Evolutionary conservation across 2,888 invertebrate species (phyloP), one percentile per base, ranked within the genome.

Genomic region (Cetonia aurata): DNA sequence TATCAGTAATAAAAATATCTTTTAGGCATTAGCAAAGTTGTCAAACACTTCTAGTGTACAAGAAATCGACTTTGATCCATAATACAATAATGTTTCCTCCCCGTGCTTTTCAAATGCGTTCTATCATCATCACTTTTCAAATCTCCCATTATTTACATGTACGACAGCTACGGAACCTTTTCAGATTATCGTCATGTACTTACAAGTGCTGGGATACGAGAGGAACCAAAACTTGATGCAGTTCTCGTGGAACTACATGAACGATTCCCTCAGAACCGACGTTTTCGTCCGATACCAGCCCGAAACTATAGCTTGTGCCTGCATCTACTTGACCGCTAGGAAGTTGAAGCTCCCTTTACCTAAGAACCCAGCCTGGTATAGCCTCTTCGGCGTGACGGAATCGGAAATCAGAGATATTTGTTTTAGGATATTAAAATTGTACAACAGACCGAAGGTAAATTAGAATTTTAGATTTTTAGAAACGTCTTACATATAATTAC

Each of bases 211-310:
- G 74, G 93, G 95, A 60, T 93, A 93, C 80, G 95, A 97, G 81
- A 93, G 93, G 81, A 93, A 98, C 83, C 90, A 91, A 70, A 91
- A 92, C 76, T 87, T 99, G 46, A 96, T 98, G 91, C 99, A 99
- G 84, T 92, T 93, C 84, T 93, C 99, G 2, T 99, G 99, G 99
- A 99, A 99, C 84, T 99, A 98, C 85, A 99, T 99, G 99, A 99
- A 99, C 84, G 99, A 99, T 87, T 96, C 98, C 0, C 86, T 99
- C 57, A 89, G 99, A 42, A 98, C 98, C 0, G 96, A 99, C 85
- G 97, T 98, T 0, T 99, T 99, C 84, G 92, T 99, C 83, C 90
- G 96, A 55, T 97, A 96, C 83, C 93, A 94, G 71, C 98, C 99
- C 0, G 99, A 99, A 84, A 96, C 97, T 0, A 97, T 99, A 69